Evolutionary conservation across 2,797 vertebrate species (phyloP), one percentile per base, ranked within the genome.

Genomic region (Triplophysa yarkandensis): DNA sequence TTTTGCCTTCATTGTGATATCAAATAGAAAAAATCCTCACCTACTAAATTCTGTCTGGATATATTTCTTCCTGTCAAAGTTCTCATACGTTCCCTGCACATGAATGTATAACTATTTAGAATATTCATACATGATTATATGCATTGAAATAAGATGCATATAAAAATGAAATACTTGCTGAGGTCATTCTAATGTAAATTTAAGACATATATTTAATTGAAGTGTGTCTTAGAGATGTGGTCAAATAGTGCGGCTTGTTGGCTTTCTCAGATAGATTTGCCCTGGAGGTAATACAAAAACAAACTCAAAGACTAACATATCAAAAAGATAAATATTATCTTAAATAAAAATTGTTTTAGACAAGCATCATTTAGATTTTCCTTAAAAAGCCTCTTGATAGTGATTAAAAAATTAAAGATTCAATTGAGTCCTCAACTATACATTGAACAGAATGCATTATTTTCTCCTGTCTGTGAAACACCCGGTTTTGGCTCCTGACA

Each of bases 1-100:
- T 86, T 85, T 87, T 85, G 48, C 79, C 77, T 76, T 79, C 84
- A 81, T 80, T 80, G 85, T 89, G 85, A 85, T 91, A 87, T 83
- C 84, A 83, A 87, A 87, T 84, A 86, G 82, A 78, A 86, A 86
- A 86, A 81, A 87, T 84, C 78, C 82, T 85, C 80, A 81, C 80
- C 67, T 80, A 75, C 71, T 63, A 65, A 19, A 76, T 32, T 85
- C 74, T 83, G 83, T 68, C 83, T 83, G 66, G 68, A 82, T 80
- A 58, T 32, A 82, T 85, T 76, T 84, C 74, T 77, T 84, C 83
- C 85, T 77, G 77, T 81, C 81, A 86, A 32, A 19, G 8, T 27
- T 48, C n/a, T 70, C 41, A 34, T 58, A 23, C 34, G 1, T 21
- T 32, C 2, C 27, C 9, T 58, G 19, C 2, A 4, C 13, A 25